phyloP scores from a whole-genome alignment of 2,113 vertebrate species.

The Eclectus roratus region DNA sequence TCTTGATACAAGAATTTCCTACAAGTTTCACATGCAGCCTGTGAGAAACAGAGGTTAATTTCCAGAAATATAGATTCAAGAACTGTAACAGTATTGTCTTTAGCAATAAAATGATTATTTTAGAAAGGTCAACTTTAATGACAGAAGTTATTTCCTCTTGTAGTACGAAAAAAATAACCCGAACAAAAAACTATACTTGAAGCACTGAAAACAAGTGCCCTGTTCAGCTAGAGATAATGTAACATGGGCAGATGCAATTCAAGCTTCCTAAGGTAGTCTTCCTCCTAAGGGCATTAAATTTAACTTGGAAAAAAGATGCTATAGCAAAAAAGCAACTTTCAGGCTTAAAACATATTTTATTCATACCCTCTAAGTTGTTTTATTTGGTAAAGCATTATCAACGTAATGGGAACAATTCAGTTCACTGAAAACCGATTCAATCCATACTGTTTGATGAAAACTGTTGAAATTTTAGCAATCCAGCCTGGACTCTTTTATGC shows the following conservation, averaged over 20 bases:
- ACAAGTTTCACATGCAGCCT: slow-evolving; percentile 78
- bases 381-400: neutral
- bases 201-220: neutral
- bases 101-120: neutral
- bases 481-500: neutral
- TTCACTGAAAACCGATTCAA: neutral
- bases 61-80: neutral
- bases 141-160: neutral
- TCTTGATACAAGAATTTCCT: slow-evolving; percentile 80
- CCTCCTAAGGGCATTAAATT: neutral
- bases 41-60: slow-evolving; percentile 34
- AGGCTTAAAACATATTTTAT: neutral
- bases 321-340: neutral
- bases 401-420: neutral
- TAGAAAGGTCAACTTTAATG: neutral
- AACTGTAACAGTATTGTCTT: neutral
- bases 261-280: neutral
- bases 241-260: neutral
- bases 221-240: neutral
- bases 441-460: neutral
- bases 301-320: neutral
- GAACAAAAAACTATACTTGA: neutral
- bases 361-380: neutral
- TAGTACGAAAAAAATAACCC: neutral
- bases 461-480: neutral